Base-by-base conservation (phyloP, 2,888 invertebrate genomes). In the Cordilura impudica region DNA sequence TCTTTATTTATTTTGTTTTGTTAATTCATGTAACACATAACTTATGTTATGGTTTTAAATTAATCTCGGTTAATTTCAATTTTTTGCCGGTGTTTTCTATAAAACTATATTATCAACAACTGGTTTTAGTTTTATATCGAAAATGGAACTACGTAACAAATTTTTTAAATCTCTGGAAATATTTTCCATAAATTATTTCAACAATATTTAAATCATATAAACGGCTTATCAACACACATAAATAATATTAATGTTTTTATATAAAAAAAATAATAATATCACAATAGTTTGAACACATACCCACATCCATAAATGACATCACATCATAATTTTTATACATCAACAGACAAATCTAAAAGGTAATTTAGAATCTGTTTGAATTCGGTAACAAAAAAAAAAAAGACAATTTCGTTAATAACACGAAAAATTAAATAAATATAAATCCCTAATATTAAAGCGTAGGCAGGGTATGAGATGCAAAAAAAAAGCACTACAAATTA, bases 231-330 rank as follows among this genome's bases (percentile, higher is more conserved):
- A 39, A 4, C n/a, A 39, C 3, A 39, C 12, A 39, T 26, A 26
- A 39, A 39, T n/a, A 39, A 2, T 4, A n/a, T 39, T 39, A n/a
- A 2, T 39, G 12, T n/a, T 39, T 39, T 31, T 39, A n/a, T 2
- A n/a, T 39, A n/a, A 39, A 0, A n/a, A 31, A 39, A n/a, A 39
- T 39, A 39, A 39, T n/a, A 39, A 39, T 35, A 39, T n/a, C 35
- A 51, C 45, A 51, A 45, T 47, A 26, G 14, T 7, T 18, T 47
- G 12, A 1, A 69, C 53, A 47, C 19, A 67, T 45, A 53, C 60
- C 45, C 31, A 53, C 31, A 45, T 67, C 1, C 51, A 16, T 43
- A 14, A 54, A 74, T 79, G 74, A 79, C 78, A 74, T 74, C 78
- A 79, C 70, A 66, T 61, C 31, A 61, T 61, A 74, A 79, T 54